Evolutionary conservation across 2,113 vertebrate genomes (phyloP).

Genomic region (Tachycineta bicolor): DNA sequence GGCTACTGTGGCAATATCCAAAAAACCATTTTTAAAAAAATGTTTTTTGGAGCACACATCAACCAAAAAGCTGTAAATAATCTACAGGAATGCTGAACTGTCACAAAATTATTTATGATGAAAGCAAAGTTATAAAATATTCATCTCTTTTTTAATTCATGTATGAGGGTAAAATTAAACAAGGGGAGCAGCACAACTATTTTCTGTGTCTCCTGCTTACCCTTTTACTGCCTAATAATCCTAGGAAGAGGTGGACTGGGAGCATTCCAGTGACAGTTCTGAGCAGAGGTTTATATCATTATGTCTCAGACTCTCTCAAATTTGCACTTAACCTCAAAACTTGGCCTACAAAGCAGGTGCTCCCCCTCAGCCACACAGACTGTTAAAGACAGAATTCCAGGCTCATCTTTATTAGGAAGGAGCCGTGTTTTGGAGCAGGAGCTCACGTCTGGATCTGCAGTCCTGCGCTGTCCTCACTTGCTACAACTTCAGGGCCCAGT

Average conservation of each 20-base stretch:
- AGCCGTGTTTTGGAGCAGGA: background rate
- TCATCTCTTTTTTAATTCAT: conserved; percentile 59
- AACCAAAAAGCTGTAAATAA: conserved; percentile 72
- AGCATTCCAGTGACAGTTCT: background rate
- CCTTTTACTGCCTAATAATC: background rate
- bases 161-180: conserved; percentile 65
- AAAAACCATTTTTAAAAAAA: background rate
- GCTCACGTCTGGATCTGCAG: background rate
- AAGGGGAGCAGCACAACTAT: conserved; percentile 45
- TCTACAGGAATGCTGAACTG: conserved; percentile 69
- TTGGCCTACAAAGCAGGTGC: background rate
- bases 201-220: conserved; percentile 32
- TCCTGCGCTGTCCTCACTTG: background rate
- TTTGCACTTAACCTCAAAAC: background rate
- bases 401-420: background rate
- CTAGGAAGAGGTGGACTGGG: background rate
- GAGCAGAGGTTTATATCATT: background rate
- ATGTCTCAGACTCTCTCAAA: background rate
- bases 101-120: conserved; percentile 75
- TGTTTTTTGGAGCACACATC: conserved; percentile 61
- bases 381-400: background rate
- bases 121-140: conserved; percentile 77
- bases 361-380: background rate
- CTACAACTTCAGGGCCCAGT: background rate
- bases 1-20: conserved; percentile 9